A percentile compares a stretch with the other conserved stretches of the same genome.
Evolutionary conservation across 2,888 invertebrate genomes (phyloP).

Genomic region (Agonopterix alstromeriana): DNA sequence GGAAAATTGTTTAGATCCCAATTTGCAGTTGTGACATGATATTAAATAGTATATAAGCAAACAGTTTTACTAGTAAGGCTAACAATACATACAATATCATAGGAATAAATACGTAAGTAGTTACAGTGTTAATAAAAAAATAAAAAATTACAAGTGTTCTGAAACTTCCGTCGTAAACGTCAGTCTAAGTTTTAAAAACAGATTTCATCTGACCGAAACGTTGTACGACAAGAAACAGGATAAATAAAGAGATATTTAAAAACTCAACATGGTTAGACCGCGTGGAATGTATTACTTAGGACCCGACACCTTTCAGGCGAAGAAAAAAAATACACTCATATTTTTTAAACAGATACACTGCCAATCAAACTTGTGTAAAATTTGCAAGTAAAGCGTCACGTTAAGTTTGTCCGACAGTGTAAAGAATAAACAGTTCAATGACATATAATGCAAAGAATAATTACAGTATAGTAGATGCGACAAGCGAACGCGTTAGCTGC

Average conservation of each 20-base stretch:
- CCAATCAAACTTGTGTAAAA: constrained; percentile 10
- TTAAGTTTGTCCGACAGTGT: constrained; percentile 17
- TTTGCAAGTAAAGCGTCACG: constrained; percentile 6
- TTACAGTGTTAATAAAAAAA: not conserved
- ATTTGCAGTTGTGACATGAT: too few species aligned
- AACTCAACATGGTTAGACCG: constrained; percentile 70
- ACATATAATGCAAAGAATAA: constrained; percentile 37
- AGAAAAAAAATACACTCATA: constrained; percentile 35
- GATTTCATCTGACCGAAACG: constrained; percentile 60
- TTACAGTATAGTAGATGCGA: constrained; percentile 40
- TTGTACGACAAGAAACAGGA: constrained; percentile 13
- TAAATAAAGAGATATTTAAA: constrained; percentile 34
- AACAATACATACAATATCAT: constrained; percentile 3
- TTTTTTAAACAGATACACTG: constrained; percentile 16
- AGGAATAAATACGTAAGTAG: not conserved
- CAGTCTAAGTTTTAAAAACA: constrained; percentile 56
- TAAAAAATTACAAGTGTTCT: constrained; percentile 10
- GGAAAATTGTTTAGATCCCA: too few species aligned
- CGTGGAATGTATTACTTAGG: constrained; percentile 69
- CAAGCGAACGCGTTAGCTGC: constrained; percentile 65
- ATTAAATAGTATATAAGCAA: too few species aligned
- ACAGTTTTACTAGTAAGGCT: too few species aligned
- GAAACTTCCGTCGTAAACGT: constrained; percentile 20
- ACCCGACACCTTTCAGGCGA: constrained; percentile 75
- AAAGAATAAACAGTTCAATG: constrained; percentile 6